Evolutionary conservation across 2,888 invertebrate genomes (phyloP).

Genomic region (Callosobruchus maculatus): DNA sequence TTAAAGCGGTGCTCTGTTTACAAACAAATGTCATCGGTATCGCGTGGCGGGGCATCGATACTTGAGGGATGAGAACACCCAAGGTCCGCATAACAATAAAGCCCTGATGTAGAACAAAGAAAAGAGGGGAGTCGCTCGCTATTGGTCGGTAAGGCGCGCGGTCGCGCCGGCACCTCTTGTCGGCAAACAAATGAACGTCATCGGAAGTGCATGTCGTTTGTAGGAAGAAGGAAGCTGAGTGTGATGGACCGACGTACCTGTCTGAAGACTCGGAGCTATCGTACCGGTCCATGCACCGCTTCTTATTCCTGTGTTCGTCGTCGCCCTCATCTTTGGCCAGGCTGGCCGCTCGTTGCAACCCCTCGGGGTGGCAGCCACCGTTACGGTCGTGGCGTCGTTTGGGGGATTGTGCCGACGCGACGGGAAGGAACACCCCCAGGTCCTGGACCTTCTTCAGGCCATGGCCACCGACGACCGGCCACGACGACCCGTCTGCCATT

Average conservation of each 20-base stretch:
- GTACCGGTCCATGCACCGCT: conserved; percentile 86
- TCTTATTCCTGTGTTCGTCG: conserved; percentile 63
- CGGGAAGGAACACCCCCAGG: conserved; percentile 22
- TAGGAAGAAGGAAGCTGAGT: background rate
- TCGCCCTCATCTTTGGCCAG: background rate
- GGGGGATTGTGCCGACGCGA: too few relatives aligned
- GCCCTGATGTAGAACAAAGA: background rate
- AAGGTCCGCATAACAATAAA: too few relatives aligned
- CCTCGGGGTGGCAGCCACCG: background rate
- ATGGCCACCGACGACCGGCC: background rate
- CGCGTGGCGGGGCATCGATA: too few relatives aligned
- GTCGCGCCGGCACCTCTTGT: background rate
- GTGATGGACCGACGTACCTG: conserved; percentile 58
- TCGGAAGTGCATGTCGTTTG: background rate
- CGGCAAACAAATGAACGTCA: background rate
- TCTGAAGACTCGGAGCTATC: conserved; percentile 92
- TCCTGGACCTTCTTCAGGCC: conserved; percentile 38
- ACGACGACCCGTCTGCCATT: conserved; percentile 68
- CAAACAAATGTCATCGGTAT: too few relatives aligned
- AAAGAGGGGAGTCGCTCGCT: background rate
- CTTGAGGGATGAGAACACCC: too few relatives aligned
- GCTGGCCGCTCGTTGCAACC: background rate
- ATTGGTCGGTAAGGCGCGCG: background rate
- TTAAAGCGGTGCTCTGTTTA: too few relatives aligned
- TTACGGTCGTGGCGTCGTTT: background rate